These are phyloP conservation scores for Anomalospiza imberbis DNA, from an alignment of 2,797 vertebrate genomes.

Conservation along the genomic window DNA sequence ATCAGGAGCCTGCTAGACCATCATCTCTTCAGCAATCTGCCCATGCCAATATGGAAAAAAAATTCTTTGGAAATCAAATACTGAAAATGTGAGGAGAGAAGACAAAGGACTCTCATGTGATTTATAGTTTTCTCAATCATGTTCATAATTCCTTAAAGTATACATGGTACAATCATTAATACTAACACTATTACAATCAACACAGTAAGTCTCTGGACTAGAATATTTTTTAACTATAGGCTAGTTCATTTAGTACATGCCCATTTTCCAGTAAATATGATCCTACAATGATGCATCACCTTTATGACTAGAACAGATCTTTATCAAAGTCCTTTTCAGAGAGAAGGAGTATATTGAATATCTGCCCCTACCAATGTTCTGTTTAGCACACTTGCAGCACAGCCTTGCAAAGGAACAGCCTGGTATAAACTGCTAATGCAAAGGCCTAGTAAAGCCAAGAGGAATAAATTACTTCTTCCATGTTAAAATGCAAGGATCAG, in stretches of 20 bases:
- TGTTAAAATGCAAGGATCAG: neutral
- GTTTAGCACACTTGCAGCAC: neutral
- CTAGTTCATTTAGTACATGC: neutral
- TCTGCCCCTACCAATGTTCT: neutral
- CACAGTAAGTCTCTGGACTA: neutral
- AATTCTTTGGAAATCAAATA: neutral
- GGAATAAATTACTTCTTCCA: neutral
- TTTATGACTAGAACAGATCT: neutral
- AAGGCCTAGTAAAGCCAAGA: neutral
- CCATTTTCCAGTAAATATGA: neutral
- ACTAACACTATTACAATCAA: neutral
- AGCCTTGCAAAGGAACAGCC: neutral
- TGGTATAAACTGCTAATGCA: neutral
- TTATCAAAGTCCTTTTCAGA: neutral
- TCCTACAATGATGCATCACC: neutral
- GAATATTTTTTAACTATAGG: neutral
- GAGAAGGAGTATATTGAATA: neutral
- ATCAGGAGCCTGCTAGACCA: neutral
- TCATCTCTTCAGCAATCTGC: neutral
- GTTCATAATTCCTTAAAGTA: neutral
- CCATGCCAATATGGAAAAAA: neutral
- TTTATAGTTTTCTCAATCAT: neutral
- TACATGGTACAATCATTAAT: neutral
- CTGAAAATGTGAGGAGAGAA: neutral
- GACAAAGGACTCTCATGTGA: neutral